Evolutionary conservation across 2,113 vertebrate genomes (phyloP).

Genomic region (Anarhynchus alexandrinus): DNA sequence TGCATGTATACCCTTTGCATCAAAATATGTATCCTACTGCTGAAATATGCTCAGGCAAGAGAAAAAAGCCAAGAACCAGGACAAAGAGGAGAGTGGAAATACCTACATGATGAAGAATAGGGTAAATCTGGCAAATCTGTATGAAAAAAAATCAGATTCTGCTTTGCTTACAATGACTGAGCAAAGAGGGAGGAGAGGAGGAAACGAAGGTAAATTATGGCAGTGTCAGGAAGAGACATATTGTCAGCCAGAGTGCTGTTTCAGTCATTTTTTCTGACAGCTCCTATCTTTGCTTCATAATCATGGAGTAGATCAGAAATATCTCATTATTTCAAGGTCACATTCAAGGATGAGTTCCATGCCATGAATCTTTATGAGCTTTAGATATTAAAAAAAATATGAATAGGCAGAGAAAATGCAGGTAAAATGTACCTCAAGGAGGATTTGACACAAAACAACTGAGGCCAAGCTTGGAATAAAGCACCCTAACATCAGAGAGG

Average conservation of each 20-base stretch:
- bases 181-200: background rate
- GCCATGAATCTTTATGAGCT: background rate
- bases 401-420: background rate
- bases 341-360: background rate
- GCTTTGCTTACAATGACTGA: background rate
- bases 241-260: background rate
- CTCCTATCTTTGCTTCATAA: background rate
- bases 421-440: background rate
- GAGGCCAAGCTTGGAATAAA: background rate
- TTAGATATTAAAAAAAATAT: background rate
- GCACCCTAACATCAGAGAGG: background rate
- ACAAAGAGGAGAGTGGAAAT: background rate
- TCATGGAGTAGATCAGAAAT: background rate
- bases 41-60: background rate
- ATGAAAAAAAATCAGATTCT: background rate
- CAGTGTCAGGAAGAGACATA: background rate
- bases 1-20: background rate
- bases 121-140: background rate
- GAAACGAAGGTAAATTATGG: background rate
- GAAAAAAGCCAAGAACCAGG: background rate
- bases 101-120: rapidly evolving
- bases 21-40: background rate
- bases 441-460: background rate
- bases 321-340: conserved; percentile 11
- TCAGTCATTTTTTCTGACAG: background rate